Evolutionary conservation across 2,113 vertebrate species (phyloP).

Genomic region (Thymallus thymallus): DNA sequence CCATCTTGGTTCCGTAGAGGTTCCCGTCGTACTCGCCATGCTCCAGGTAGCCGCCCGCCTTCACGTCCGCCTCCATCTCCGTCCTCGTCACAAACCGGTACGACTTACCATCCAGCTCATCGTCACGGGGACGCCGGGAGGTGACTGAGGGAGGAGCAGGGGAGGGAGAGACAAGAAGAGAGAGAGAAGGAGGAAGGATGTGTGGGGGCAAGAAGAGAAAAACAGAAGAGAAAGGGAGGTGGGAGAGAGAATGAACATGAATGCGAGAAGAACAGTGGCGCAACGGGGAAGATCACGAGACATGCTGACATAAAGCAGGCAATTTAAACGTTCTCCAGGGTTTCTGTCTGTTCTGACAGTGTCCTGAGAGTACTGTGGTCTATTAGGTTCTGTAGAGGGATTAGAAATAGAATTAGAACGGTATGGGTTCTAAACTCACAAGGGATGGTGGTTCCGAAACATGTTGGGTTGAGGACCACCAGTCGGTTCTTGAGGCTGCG

Average conservation of each 20-base stretch:
- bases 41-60: slow-evolving; percentile 90
- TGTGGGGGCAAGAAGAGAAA: background rate
- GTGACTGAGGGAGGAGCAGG: slow-evolving; percentile 77
- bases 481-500: slow-evolving; percentile 97
- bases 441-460: slow-evolving; percentile 94
- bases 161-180: background rate
- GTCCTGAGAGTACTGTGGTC: no score
- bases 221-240: background rate
- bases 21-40: slow-evolving; percentile 98
- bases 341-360: no score
- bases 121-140: slow-evolving; percentile 87
- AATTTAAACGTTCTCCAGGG: no score
- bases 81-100: slow-evolving; percentile 90
- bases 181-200: background rate
- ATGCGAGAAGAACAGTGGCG: background rate
- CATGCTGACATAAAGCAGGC: no score
- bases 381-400: background rate
- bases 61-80: slow-evolving; percentile 95
- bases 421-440: slow-evolving; percentile 75
- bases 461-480: slow-evolving; percentile 86
- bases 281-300: no score
- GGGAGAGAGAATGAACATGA: background rate
- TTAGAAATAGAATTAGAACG: background rate
- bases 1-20: slow-evolving; percentile 97
- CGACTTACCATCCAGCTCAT: slow-evolving; percentile 90